These are phyloP conservation scores for Emydura subglobosa DNA, from an alignment of 2,113 vertebrate species.

Conservation along the genomic window DNA sequence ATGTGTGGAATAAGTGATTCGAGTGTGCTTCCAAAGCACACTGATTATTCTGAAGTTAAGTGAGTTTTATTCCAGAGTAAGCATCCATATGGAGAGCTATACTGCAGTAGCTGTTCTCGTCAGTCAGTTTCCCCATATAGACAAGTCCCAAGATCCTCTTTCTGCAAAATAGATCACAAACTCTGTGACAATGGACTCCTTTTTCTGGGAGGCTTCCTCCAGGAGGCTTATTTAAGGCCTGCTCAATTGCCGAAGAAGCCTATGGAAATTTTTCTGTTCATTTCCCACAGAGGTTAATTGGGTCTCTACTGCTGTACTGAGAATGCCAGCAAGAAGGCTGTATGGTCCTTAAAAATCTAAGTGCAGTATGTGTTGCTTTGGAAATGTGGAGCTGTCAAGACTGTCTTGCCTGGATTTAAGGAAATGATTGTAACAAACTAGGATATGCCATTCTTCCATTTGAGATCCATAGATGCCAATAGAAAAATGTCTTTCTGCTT, in stretches of 20 bases:
- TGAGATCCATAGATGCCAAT: neutral
- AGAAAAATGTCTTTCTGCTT: neutral
- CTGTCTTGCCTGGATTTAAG: neutral
- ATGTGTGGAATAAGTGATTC: neutral
- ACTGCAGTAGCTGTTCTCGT: neutral
- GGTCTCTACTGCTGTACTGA: neutral
- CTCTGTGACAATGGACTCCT: neutral
- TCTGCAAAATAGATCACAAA: neutral
- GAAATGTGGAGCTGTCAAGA: neutral
- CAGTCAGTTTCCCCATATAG: neutral
- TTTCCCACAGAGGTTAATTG: too few relatives aligned
- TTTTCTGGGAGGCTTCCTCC: neutral
- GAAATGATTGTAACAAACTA: neutral
- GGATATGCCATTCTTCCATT: neutral
- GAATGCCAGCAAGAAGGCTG: neutral
- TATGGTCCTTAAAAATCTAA: neutral
- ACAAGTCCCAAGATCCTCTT: neutral
- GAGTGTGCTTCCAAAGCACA: neutral
- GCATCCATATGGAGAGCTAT: neutral
- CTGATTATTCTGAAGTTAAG: neutral
- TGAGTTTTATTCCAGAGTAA: neutral
- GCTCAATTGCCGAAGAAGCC: neutral
- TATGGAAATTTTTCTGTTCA: neutral
- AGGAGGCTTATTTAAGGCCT: too few relatives aligned
- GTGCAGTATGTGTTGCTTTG: neutral